Base-by-base conservation (phyloP, 2,797 vertebrate genomes). In the Macroramphosus scolopax region DNA sequence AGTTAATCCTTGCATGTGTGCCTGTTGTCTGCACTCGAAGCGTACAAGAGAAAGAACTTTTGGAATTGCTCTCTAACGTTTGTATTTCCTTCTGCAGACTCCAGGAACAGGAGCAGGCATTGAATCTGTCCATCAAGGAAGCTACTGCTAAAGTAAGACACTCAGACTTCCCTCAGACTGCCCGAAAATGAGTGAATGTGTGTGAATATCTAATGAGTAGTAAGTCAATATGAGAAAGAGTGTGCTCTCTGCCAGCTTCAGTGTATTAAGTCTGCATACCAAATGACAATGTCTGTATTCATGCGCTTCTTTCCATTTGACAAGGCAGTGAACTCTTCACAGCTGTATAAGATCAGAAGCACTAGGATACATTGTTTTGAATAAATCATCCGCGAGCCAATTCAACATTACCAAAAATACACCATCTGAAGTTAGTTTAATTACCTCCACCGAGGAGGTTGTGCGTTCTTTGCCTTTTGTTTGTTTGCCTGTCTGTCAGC, bases 91-190 rank as follows among this genome's bases (percentile, higher is more conserved):
- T 62, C 80, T 89, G n/a, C 59, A 96, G 95, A 81, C 92, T 96
- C 68, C 92, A 90, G 74, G 91, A 93, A 58, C 91, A 89, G 72
- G 90, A 93, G 51, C 87, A 86, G 16, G 84, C 78, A 0, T 68
- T 94, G 69, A 90, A 71, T 78, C 67, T 78, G 49, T 89, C 90
- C 62, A 90, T 94, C 80, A 93, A 92, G 75, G 92, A 94, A 77
- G 87, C 88, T 32, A 90, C 91, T 12, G 76, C 88, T 30, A 93
- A 95, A 89, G 94, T 96, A 92, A 93, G 92, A 63, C 46, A 12
- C 45, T n/a, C n/a, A 40, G 15, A 36, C 13, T 58, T 35, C 28
- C 20, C 17, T 47, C 17, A 5, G 17, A 6, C 34, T 29, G 8
- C 11, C 28, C 8, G 20, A 28, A 17, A 25, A 17, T 34, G 48